A percentile compares a stretch with the other conserved stretches of the same genome.
phyloP scores from a whole-genome alignment of 2,797 vertebrate species.

The Premnoplex brunnescens region DNA sequence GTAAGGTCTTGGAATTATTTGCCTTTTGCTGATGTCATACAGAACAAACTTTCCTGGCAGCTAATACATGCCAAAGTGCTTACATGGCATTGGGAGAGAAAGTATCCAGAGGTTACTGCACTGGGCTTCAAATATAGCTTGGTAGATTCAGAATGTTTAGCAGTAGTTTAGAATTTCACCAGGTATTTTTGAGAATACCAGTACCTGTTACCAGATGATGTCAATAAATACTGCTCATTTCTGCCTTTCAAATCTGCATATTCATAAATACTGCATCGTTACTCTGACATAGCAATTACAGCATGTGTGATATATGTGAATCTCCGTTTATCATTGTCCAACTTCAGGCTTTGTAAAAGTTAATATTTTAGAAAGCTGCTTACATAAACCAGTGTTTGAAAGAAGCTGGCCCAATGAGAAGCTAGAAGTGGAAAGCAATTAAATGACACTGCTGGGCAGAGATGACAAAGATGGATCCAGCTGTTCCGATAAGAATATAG shows the following conservation, averaged over 20 bases:
- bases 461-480: slow-evolving; percentile 21
- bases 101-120: neutral
- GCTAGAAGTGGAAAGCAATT: neutral
- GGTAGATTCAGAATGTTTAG: neutral
- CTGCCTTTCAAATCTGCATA: neutral
- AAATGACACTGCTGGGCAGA: neutral
- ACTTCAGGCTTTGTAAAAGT: neutral
- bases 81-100: fast-evolving
- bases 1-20: neutral
- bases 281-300: neutral
- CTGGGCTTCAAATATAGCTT: neutral
- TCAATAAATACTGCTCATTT: neutral
- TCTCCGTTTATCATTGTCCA: neutral
- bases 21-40: neutral
- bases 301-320: neutral
- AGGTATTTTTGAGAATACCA: neutral
- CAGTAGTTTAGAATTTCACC: neutral
- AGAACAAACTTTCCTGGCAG: neutral
- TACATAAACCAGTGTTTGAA: neutral
- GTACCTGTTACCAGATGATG: neutral
- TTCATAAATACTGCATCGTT: neutral
- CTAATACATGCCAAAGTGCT: neutral
- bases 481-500: neutral
- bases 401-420: neutral
- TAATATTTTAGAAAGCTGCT: neutral